A percentile compares a stretch with the other conserved stretches of the same genome.
These are phyloP conservation scores for Psittacara wagleri DNA, from an alignment of 2,113 vertebrate species.

Conservation along the genomic window DNA sequence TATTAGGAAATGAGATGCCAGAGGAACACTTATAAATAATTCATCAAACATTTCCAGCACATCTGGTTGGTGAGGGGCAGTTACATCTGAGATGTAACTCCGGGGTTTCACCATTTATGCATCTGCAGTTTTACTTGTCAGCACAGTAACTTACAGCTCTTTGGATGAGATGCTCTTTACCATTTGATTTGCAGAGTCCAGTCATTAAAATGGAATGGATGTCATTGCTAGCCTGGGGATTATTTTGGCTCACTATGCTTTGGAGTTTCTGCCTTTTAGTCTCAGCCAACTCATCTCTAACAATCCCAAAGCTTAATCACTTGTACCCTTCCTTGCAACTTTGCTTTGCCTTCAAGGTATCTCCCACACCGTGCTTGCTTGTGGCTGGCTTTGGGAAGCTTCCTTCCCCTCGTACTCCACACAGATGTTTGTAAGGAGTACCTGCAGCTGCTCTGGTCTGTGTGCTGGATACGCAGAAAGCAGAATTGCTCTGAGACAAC, in stretches of 20 bases:
- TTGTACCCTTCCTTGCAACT: not conserved
- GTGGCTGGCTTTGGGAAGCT: not conserved
- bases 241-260: not conserved
- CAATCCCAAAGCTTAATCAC: not conserved
- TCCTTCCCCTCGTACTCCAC: not conserved
- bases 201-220: not conserved
- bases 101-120: not conserved
- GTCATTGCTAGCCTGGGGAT: not conserved
- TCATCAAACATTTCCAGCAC: not conserved
- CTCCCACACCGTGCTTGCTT: not conserved
- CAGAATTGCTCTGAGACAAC: not conserved
- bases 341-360: not conserved
- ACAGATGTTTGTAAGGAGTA: not conserved
- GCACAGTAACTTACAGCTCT: not conserved
- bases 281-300: not conserved
- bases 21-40: not conserved
- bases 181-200: not conserved
- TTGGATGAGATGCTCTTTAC: not conserved
- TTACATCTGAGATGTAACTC: not conserved
- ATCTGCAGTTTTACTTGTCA: not conserved
- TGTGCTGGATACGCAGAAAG: not conserved
- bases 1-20: not conserved
- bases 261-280: not conserved
- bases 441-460: not conserved
- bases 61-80: not conserved